These are phyloP conservation scores for Lithophane socia DNA, from an alignment of 2,888 invertebrate species.

Conservation along the genomic window DNA sequence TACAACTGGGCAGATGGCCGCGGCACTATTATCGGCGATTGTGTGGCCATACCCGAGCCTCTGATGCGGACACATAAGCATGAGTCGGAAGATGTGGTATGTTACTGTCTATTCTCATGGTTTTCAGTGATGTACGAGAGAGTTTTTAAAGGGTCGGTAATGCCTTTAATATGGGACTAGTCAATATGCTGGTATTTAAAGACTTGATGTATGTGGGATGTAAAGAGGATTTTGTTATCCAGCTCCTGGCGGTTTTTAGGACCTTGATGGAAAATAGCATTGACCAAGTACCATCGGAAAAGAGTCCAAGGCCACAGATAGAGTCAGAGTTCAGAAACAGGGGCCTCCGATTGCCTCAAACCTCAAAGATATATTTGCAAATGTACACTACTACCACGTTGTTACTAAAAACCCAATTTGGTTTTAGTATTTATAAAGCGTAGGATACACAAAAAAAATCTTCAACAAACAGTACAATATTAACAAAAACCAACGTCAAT, in stretches of 20 bases:
- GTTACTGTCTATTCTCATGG: slow-evolving; percentile 39
- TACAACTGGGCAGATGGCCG: slow-evolving; percentile 96
- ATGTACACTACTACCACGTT: not conserved
- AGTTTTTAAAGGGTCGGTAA: not conserved
- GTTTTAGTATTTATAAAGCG: not conserved
- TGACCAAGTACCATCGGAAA: not conserved
- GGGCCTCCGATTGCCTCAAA: not conserved
- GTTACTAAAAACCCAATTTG: not conserved
- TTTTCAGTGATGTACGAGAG: not conserved
- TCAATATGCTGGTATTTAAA: not conserved
- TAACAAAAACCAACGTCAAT: slow-evolving; percentile 1
- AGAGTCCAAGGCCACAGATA: not conserved
- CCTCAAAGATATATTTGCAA: not conserved
- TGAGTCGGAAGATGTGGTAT: slow-evolving; percentile 71
- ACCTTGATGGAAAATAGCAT: not conserved
- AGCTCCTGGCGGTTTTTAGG: no score
- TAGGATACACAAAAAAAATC: not conserved
- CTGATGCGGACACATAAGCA: slow-evolving; percentile 91
- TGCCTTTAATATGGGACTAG: not conserved
- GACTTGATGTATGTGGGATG: not conserved
- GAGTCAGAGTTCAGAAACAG: not conserved
- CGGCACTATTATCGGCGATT: slow-evolving; percentile 96
- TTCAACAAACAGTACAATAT: not conserved
- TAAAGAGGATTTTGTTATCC: not conserved
- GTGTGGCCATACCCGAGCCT: slow-evolving; percentile 95